Evolutionary conservation across 1,140 invertebrate species (phyloP).

Genomic region (Dendrolimus kikuchii): DNA sequence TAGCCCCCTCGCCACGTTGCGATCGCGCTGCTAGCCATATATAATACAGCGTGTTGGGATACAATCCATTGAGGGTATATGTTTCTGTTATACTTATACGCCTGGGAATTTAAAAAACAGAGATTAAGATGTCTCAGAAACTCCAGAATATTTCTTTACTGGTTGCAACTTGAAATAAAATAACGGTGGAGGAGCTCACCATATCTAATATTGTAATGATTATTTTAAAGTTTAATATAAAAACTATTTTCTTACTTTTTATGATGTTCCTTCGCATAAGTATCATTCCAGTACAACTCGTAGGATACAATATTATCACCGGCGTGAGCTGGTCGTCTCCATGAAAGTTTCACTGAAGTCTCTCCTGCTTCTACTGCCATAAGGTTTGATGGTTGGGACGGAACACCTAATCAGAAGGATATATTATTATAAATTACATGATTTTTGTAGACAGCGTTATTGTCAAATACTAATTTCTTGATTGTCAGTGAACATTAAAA

Average conservation of each 20-base stretch:
- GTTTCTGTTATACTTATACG: slow-evolving; percentile 86
- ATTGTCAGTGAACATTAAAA: too few species aligned
- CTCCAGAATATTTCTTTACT: too few species aligned
- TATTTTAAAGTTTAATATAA: too few species aligned
- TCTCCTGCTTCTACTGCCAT: slow-evolving; percentile 86
- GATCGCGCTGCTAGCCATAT: slow-evolving; percentile 96
- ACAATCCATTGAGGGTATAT: slow-evolving; percentile 89
- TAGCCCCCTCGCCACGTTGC: slow-evolving; percentile 92
- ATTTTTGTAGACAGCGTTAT: neutral
- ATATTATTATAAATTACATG: neutral
- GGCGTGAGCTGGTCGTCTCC: slow-evolving; percentile 91
- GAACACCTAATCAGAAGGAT: slow-evolving; percentile 77
- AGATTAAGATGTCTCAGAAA: neutral
- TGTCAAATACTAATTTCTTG: too few species aligned
- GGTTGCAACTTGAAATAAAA: too few species aligned
- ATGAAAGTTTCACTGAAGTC: slow-evolving; percentile 88
- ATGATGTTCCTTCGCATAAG: slow-evolving; percentile 86
- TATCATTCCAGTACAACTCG: slow-evolving; percentile 98
- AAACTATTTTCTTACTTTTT: slow-evolving; percentile 73
- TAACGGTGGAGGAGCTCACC: too few species aligned
- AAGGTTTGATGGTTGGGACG: slow-evolving; percentile 94
- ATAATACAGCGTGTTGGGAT: slow-evolving; percentile 96
- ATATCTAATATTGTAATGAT: too few species aligned
- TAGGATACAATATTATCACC: slow-evolving; percentile 95
- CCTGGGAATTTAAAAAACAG: slow-evolving; percentile 34